Evolutionary conservation across 92 coral and sea anemone species (phyloP).

Genomic region (Hydrozoanthus gracilis): DNA sequence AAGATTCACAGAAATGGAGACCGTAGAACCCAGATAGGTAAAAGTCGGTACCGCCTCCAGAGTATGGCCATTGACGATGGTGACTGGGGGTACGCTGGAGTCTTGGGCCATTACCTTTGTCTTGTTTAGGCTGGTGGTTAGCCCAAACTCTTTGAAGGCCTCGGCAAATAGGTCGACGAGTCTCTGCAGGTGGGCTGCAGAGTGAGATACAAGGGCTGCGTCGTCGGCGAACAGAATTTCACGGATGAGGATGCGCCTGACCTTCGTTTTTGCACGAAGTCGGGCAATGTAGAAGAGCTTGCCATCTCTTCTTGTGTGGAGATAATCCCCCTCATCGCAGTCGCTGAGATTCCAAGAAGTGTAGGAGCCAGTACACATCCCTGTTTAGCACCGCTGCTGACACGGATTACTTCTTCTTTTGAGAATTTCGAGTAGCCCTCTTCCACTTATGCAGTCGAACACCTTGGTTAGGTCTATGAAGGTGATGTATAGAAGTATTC

Average conservation of each 20-base stretch:
- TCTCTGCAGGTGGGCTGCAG: neutral
- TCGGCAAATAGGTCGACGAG: neutral
- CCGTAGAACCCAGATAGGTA: neutral
- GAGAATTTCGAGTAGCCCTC: constrained; percentile 10
- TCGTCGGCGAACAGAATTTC: no score
- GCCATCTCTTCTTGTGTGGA: neutral
- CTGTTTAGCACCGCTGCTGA: neutral
- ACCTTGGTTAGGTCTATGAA: constrained; percentile 41
- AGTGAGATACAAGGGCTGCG: neutral
- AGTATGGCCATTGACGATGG: neutral
- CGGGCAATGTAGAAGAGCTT: neutral
- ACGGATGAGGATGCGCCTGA: no score
- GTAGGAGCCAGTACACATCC: neutral
- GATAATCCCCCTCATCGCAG: neutral
- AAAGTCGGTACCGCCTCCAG: neutral
- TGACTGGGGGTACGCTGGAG: neutral
- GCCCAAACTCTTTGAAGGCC: constrained; percentile 20
- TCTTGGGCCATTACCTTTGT: constrained; percentile 1
- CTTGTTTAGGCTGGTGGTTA: constrained; percentile 30
- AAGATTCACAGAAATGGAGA: no score
- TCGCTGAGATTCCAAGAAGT: neutral
- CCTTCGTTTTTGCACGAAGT: neutral
- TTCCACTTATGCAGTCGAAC: constrained; percentile 20
- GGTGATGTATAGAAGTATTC: constrained; percentile 23
- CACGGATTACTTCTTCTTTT: neutral